These are phyloP conservation scores for Sceloporus tristichus DNA, from an alignment of 2,113 vertebrate species.

Conservation along the genomic window DNA sequence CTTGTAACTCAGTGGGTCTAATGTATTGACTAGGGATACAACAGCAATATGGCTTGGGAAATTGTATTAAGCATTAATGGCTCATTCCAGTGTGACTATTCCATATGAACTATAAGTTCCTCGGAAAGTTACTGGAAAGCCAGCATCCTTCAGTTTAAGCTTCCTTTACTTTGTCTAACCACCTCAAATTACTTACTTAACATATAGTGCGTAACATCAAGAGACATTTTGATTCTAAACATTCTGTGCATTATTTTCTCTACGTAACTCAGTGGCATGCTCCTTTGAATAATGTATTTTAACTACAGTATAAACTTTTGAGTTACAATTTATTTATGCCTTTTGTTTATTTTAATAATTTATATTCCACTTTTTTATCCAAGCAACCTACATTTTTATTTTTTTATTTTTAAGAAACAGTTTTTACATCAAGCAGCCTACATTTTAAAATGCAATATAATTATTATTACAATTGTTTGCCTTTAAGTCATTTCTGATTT, in stretches of 20 bases:
- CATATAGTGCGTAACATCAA: neutral
- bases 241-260: neutral
- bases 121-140: neutral
- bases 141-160: neutral
- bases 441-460: too few relatives aligned
- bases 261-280: neutral
- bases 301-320: too few relatives aligned
- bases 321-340: neutral
- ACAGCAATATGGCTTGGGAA: slow-evolving; percentile 58
- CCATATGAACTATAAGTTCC: neutral
- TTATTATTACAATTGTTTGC: too few relatives aligned
- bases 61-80: slow-evolving; percentile 17
- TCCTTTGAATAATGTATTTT: neutral
- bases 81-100: neutral
- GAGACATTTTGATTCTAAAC: neutral
- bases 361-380: neutral
- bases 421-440: too few relatives aligned
- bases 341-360: neutral
- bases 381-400: neutral
- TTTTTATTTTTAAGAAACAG: too few relatives aligned
- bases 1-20: slow-evolving; percentile 56
- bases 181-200: neutral
- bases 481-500: too few relatives aligned
- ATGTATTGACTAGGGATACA: slow-evolving; percentile 62
- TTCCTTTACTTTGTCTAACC: neutral